phyloP scores from a whole-genome alignment of 2,888 invertebrate species.

The Pyralis farinalis region DNA sequence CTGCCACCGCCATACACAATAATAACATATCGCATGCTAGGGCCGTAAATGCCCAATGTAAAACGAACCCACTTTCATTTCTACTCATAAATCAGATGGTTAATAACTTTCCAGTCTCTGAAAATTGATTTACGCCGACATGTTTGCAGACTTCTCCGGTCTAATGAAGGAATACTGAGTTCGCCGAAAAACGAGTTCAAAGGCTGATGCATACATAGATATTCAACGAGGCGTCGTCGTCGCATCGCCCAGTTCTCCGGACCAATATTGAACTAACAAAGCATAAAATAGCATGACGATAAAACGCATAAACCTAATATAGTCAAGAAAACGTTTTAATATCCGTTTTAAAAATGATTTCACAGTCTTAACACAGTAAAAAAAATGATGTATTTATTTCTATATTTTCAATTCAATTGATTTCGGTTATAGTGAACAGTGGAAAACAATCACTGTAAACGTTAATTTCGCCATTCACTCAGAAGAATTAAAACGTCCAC shows the following conservation, averaged over 20 bases:
- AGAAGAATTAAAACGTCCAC: too few relatives aligned
- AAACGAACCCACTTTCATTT: constrained; percentile 43
- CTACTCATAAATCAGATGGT: constrained; percentile 54
- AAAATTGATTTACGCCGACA: constrained; percentile 65
- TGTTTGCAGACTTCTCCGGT: constrained; percentile 57
- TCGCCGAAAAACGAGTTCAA: constrained; percentile 20
- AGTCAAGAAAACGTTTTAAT: not conserved
- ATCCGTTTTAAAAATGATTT: too few relatives aligned
- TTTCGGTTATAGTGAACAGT: too few relatives aligned
- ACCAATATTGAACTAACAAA: not conserved
- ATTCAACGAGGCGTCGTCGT: constrained; percentile 4
- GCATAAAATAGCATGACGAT: constrained; percentile 7
- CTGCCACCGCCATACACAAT: constrained; percentile 36
- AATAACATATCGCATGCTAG: constrained; percentile 37
- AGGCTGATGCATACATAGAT: constrained; percentile 8
- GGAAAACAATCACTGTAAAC: too few relatives aligned
- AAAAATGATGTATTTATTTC: too few relatives aligned
- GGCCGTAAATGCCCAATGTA: constrained; percentile 34
- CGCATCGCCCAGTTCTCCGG: not conserved
- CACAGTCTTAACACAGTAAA: too few relatives aligned
- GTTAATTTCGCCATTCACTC: too few relatives aligned
- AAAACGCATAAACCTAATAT: not conserved
- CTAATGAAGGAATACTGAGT: constrained; percentile 51
- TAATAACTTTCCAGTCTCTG: constrained; percentile 58
- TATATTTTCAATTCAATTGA: too few relatives aligned